Evolutionary conservation across 2,888 invertebrate genomes (phyloP).

Genomic region (Deilephila porcellus): DNA sequence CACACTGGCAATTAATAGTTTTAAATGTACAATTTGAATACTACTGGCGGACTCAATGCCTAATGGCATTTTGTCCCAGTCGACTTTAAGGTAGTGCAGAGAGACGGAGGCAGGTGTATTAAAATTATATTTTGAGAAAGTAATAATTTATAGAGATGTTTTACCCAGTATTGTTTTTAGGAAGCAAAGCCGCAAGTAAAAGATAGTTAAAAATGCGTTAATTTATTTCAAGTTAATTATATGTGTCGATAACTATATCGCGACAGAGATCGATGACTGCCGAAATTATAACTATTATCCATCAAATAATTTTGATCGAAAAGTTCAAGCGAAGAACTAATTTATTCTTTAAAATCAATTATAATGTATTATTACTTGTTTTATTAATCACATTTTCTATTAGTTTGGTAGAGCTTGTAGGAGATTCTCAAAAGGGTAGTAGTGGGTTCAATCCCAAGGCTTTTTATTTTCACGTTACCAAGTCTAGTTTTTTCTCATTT

Average conservation of each 20-base stretch:
- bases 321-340: neutral
- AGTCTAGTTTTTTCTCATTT: no score
- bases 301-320: slow-evolving; percentile 14
- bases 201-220: neutral
- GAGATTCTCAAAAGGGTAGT: no score
- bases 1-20: no score
- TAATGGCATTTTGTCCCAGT: no score
- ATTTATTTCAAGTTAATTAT: slow-evolving; percentile 3
- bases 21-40: no score
- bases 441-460: no score
- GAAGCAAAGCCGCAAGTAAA: neutral
- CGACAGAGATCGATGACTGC: slow-evolving; percentile 11
- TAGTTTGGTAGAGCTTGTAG: neutral
- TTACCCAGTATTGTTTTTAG: neutral
- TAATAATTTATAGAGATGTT: no score
- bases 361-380: neutral
- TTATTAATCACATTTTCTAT: neutral
- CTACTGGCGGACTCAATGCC: no score
- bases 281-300: slow-evolving; percentile 23
- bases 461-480: no score
- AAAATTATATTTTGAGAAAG: no score
- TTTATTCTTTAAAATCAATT: neutral
- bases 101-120: no score
- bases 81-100: no score
- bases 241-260: neutral